Percentiles rank a stretch among this genome's conserved stretches.
Evolutionary conservation across 1,140 invertebrate genomes (phyloP).

Genomic region (Zaprionus vittiger): DNA sequence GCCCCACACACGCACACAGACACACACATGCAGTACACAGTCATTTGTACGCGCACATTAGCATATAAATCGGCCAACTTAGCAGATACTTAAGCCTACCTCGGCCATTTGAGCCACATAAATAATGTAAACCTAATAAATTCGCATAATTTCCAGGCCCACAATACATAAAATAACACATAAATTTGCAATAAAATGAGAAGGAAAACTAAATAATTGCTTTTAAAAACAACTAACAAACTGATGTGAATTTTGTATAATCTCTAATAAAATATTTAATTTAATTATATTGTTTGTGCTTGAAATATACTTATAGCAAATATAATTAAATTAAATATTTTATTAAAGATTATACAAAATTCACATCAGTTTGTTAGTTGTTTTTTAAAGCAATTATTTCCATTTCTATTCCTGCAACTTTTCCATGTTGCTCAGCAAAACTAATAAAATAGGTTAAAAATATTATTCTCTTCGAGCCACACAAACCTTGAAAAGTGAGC

Average conservation of each 20-base stretch:
- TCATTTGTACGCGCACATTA: conserved; percentile 33
- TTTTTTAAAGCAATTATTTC: too few relatives aligned
- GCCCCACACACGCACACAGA: conserved; percentile 14
- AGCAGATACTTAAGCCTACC: conserved; percentile 50
- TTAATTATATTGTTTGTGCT: too few relatives aligned
- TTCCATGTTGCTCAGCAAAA: too few relatives aligned
- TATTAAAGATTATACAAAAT: too few relatives aligned
- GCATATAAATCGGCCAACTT: conserved; percentile 44
- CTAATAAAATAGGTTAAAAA: too few relatives aligned
- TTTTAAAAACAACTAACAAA: too few relatives aligned
- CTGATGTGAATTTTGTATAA: too few relatives aligned
- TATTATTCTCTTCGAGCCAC: neutral
- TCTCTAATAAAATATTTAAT: too few relatives aligned
- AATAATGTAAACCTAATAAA: conserved; percentile 48
- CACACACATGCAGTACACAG: neutral
- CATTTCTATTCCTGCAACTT: too few relatives aligned
- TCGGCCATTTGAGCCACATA: conserved; percentile 25
- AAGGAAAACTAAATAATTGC: neutral
- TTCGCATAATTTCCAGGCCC: conserved; percentile 34
- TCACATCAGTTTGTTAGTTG: too few relatives aligned
- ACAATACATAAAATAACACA: neutral
- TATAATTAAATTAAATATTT: too few relatives aligned
- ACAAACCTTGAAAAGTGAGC: neutral
- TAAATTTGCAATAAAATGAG: neutral
- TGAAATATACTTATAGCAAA: too few relatives aligned